Conservation (phyloP, 2,888 invertebrate genomes). For the Neoaliturus tenellus region DNA sequence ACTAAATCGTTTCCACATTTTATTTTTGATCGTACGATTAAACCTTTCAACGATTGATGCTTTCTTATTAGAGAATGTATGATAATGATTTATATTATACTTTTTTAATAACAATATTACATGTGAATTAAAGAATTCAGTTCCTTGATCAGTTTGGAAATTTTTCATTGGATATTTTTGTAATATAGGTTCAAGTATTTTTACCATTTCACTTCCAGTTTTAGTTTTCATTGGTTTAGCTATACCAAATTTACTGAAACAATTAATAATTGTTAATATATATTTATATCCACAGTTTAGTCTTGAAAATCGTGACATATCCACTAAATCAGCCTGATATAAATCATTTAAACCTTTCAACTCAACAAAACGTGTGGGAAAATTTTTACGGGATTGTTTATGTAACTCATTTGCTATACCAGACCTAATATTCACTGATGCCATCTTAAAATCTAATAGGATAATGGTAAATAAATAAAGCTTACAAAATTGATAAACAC, state of each 20-base stretch:
- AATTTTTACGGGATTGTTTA: slow-evolving; percentile 52
- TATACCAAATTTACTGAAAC: slow-evolving; percentile 39
- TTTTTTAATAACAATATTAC: slow-evolving; percentile 57
- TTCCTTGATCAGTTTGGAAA: no score
- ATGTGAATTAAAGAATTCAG: slow-evolving; percentile 60
- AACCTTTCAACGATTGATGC: slow-evolving; percentile 59
- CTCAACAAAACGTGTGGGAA: slow-evolving; percentile 23
- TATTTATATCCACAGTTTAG: slow-evolving; percentile 36
- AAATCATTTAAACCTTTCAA: slow-evolving; percentile 58
- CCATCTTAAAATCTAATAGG: not conserved
- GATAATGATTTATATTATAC: slow-evolving; percentile 60
- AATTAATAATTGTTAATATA: slow-evolving; percentile 44
- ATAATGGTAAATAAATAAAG: not conserved
- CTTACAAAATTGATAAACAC: not conserved
- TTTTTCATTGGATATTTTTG: slow-evolving; percentile 9
- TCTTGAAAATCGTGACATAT: slow-evolving; percentile 48
- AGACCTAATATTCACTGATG: not conserved
- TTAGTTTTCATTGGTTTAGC: slow-evolving; percentile 55
- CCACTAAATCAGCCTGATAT: slow-evolving; percentile 58
- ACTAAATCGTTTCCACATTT: slow-evolving; percentile 58
- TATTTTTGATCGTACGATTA: slow-evolving; percentile 57
- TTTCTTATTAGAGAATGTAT: slow-evolving; percentile 56
- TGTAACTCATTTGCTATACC: slow-evolving; percentile 56
- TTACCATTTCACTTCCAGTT: slow-evolving; percentile 51
- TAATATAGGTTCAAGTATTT: slow-evolving; percentile 37